phyloP scores from a whole-genome alignment of 2,113 vertebrate species.

The Tauraco erythrolophus region DNA sequence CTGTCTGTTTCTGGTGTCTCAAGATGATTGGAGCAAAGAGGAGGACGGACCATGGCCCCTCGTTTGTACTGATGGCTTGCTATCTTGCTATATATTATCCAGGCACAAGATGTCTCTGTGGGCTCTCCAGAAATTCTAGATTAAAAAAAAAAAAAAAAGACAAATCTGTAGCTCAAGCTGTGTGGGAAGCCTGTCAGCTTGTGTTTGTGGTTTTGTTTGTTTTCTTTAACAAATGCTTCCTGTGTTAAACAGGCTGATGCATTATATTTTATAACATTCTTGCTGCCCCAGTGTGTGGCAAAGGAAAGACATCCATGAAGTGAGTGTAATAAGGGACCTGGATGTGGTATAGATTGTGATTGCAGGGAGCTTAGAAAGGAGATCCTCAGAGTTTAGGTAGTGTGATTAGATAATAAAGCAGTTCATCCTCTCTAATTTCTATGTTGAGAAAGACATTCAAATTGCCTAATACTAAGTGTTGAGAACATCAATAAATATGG shows the following conservation, averaged over 20 bases:
- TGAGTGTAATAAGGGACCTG: neutral
- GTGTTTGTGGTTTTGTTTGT: conserved; percentile 47
- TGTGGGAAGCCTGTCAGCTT: conserved; percentile 32
- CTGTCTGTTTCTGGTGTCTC: neutral
- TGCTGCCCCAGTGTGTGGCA: neutral
- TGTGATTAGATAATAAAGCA: neutral
- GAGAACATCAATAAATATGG: neutral
- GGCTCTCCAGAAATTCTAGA: conserved; percentile 29
- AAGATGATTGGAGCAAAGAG: neutral
- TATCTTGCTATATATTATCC: conserved; percentile 51
- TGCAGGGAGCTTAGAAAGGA: neutral
- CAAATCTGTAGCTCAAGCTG: neutral
- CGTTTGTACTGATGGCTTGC: neutral
- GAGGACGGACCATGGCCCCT: neutral
- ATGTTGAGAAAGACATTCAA: neutral
- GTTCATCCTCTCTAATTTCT: neutral
- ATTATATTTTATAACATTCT: neutral
- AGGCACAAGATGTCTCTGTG: conserved; percentile 67
- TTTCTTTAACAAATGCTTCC: conserved; percentile 6
- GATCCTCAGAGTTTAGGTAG: neutral
- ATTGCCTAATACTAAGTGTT: neutral
- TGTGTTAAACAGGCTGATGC: neutral
- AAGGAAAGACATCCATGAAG: neutral
- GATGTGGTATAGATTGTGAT: neutral
- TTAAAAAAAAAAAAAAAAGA: neutral